Percentiles rank a stretch among this genome's conserved stretches.
Evolutionary conservation across 2,888 invertebrate genomes (phyloP).

Genomic region (Ormyrus labotus): DNA sequence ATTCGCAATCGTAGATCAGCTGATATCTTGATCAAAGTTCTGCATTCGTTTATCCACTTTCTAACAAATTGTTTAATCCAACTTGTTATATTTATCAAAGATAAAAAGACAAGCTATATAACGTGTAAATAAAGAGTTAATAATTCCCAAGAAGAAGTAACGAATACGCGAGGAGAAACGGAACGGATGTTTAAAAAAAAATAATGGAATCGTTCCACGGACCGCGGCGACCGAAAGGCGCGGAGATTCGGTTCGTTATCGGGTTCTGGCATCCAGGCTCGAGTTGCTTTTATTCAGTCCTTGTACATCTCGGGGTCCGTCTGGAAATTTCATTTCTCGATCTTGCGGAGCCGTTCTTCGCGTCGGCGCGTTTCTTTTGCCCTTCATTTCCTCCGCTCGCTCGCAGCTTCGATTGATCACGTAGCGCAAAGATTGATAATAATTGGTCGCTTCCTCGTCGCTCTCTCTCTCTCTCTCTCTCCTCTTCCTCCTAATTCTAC

Average conservation of each 20-base stretch:
- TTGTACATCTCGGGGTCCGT: background rate
- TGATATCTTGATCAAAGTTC: too few species aligned
- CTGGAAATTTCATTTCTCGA: conserved; percentile 51
- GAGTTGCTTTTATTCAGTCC: background rate
- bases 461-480: background rate
- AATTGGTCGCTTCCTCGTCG: conserved; percentile 57
- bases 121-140: too few species aligned
- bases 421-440: conserved; percentile 58
- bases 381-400: conserved; percentile 38
- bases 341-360: background rate
- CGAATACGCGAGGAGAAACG: too few species aligned
- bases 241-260: conserved; percentile 25
- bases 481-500: conserved; percentile 45
- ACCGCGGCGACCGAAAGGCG: too few species aligned
- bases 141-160: too few species aligned
- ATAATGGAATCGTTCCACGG: too few species aligned
- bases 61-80: too few species aligned
- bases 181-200: too few species aligned
- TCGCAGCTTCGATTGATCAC: conserved; percentile 49
- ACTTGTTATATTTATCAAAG: too few species aligned
- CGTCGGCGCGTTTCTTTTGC: conserved; percentile 27
- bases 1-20: too few species aligned
- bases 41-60: too few species aligned
- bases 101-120: too few species aligned
- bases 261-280: conserved; percentile 2